Percentiles rank a stretch among this genome's conserved stretches.
Evolutionary conservation across 2,888 invertebrate species (phyloP).

Genomic region (Hetaerina titia): DNA sequence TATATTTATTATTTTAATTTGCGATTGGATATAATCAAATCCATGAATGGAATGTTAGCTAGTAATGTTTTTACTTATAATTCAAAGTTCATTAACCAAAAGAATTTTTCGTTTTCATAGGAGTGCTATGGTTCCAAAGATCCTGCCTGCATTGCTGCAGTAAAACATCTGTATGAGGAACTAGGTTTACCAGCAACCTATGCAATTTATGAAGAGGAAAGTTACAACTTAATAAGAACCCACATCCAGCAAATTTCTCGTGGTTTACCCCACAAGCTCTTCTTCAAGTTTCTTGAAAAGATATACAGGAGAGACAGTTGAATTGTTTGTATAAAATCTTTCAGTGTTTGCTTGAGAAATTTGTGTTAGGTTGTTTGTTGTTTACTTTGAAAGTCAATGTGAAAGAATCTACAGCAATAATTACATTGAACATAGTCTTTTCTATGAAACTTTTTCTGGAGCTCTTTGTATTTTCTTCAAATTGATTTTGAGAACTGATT

Average conservation of each 20-base stretch:
- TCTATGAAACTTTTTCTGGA: neutral
- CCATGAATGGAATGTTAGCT: no score
- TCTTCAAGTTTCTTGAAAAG: conserved; percentile 89
- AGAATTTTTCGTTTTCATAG: conserved; percentile 73
- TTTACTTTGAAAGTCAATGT: conserved; percentile 23
- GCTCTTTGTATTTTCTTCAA: neutral
- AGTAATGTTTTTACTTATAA: no score
- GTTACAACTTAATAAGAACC: conserved; percentile 88
- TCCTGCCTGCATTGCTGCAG: conserved; percentile 82
- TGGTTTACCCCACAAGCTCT: conserved; percentile 88
- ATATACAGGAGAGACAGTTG: conserved; percentile 79
- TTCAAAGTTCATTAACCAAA: neutral
- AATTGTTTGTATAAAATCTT: neutral
- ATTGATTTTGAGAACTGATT: neutral
- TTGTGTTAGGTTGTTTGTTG: conserved; percentile 4
- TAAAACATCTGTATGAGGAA: conserved; percentile 88
- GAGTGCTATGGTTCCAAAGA: conserved; percentile 88
- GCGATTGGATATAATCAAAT: no score
- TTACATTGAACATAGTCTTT: conserved; percentile 10
- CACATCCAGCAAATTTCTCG: conserved; percentile 92
- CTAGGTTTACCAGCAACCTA: conserved; percentile 88
- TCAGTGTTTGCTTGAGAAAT: neutral
- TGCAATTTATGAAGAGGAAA: conserved; percentile 90
- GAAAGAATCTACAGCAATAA: conserved; percentile 47
- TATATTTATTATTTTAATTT: no score